Percentiles rank a stretch among this genome's conserved stretches.
Evolutionary conservation across 2,888 invertebrate species (phyloP).

Genomic region (Lottia gigantea): DNA sequence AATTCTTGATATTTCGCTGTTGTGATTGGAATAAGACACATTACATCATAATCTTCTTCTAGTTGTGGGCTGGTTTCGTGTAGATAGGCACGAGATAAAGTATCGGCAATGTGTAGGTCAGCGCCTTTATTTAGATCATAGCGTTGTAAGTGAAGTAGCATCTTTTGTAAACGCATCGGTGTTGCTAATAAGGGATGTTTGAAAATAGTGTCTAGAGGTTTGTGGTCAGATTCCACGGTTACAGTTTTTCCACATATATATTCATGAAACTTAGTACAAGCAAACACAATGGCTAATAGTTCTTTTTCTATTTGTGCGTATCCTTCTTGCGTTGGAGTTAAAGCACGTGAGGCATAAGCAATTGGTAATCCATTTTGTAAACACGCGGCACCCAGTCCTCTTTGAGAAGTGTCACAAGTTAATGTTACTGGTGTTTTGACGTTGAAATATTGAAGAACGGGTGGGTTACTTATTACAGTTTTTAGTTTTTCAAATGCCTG

Average conservation of each 20-base stretch:
- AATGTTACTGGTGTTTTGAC: slow-evolving; percentile 1
- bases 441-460: slow-evolving; percentile 18
- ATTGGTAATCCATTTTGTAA: slow-evolving; percentile 21
- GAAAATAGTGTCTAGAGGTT: slow-evolving; percentile 17
- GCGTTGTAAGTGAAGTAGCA: slow-evolving; percentile 22
- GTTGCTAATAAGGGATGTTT: slow-evolving; percentile 12
- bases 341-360: slow-evolving; percentile 23
- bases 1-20: too few relatives aligned
- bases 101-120: slow-evolving; percentile 21
- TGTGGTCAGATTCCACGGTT: background rate
- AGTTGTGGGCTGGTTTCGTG: background rate
- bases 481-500: slow-evolving; percentile 19
- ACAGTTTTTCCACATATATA: slow-evolving; percentile 28
- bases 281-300: slow-evolving; percentile 10
- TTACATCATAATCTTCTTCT: too few relatives aligned
- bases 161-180: slow-evolving; percentile 13
- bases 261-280: slow-evolving; percentile 18
- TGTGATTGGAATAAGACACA: too few relatives aligned
- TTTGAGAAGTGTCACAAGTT: slow-evolving; percentile 24
- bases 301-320: slow-evolving; percentile 20
- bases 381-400: slow-evolving; percentile 16
- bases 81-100: slow-evolving; percentile 20
- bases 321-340: slow-evolving; percentile 15
- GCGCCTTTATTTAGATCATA: slow-evolving; percentile 28
- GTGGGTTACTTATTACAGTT: slow-evolving; percentile 5